phyloP scores from a whole-genome alignment of 2,797 vertebrate species.

The Enteromius afrohamiltoni region DNA sequence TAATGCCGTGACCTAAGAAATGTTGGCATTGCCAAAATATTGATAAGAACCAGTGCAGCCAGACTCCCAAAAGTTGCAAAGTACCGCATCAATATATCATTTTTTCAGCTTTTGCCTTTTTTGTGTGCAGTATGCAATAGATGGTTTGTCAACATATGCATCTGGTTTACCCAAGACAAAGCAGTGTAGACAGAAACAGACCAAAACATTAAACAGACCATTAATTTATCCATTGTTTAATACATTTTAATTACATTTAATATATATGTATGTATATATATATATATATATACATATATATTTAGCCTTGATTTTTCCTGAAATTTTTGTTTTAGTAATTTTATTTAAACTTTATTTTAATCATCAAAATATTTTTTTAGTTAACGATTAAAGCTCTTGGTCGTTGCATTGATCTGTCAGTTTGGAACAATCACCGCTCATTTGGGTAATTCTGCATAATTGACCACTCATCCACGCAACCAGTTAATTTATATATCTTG shows the following conservation, averaged over 20 bases:
- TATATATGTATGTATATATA: too few relatives aligned
- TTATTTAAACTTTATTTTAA: background rate
- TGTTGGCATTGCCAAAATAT: background rate
- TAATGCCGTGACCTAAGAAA: background rate
- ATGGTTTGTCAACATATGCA: background rate
- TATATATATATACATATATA: too few relatives aligned
- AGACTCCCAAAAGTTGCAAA: background rate
- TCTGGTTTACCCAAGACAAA: background rate
- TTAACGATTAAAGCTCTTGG: background rate
- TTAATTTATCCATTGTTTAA: background rate
- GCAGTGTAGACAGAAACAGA: too few relatives aligned
- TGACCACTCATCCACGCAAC: background rate
- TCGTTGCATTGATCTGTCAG: background rate
- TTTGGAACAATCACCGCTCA: background rate
- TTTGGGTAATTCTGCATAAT: background rate
- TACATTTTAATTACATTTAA: background rate
- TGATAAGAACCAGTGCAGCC: background rate
- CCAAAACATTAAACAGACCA: background rate
- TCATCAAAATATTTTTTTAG: background rate
- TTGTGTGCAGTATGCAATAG: background rate
- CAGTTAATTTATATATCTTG: background rate
- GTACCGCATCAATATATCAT: background rate
- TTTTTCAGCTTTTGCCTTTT: background rate
- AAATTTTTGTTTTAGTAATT: background rate
- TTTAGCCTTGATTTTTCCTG: background rate